Base-by-base conservation (phyloP, 2,888 invertebrate genomes). In the Xanthostigma xanthostigma region DNA sequence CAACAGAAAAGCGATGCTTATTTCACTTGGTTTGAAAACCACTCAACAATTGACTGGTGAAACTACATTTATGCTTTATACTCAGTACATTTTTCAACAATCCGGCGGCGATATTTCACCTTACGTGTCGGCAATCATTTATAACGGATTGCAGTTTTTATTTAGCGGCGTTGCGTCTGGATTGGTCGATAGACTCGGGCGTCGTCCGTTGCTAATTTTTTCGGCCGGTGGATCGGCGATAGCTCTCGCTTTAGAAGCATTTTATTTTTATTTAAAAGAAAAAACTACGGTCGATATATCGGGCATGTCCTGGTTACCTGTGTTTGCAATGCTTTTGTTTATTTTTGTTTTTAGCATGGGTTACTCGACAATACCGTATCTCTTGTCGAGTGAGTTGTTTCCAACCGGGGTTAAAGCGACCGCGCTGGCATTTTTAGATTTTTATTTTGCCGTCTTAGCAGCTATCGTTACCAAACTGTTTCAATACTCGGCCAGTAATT, bases 1-100 rank as follows among this genome's bases (percentile, higher is more conserved):
- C 0, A 76, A 76, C 57, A 71, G 74, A 53, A 74, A 73, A 64
- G 81, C 81, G 2, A 68, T 82, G 58, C 66, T 74, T 57, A 72
- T 83, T 48, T 70, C 74, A 40, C 58, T 78, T 10, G 72, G 73
- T 13, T 65, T 81, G 8, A 54, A 61, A 35, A 53, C 56, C 2
- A 53, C 61, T 42, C 62, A 63, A 45, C 60, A 61, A 44, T 56
- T 60, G 27, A 59, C 58, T 13, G 63, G 62, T 6, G 53, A 58
- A 37, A 52, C 57, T 4, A 62, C 61, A 5, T 56, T 61, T 43
- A 53, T 52, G 27, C 51, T 57, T 9, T 64, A 62, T 51, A 55
- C 59, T 10, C 62, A 62, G 53, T 54, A 59, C 10, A 59, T 68
- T 46, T 59, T 68, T 44, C 50, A 60, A 41, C 57, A 64, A 43